A percentile compares a stretch with the other conserved stretches of the same genome.
These are phyloP conservation scores for Cryptus viduatorius DNA, from an alignment of 2,888 invertebrate species.

Conservation along the genomic window DNA sequence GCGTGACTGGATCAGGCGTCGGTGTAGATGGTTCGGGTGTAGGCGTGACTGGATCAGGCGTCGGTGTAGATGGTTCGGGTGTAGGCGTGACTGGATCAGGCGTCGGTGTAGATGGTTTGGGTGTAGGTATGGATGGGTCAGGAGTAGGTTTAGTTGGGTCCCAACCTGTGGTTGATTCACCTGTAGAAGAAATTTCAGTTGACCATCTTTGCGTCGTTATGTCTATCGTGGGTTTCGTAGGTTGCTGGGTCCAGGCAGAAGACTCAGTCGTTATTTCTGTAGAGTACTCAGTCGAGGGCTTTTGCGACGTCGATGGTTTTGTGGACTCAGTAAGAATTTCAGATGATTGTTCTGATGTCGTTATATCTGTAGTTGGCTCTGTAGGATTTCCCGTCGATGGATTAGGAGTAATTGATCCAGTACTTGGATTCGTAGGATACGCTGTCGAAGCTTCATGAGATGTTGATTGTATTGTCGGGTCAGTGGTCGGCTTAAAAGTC, in stretches of 20 bases:
- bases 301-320: not conserved
- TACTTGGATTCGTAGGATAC: not conserved
- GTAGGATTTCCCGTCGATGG: not conserved
- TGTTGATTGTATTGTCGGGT: not conserved
- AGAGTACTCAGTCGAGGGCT: slow-evolving; percentile 10
- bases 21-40: not conserved
- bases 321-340: not conserved
- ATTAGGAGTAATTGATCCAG: not conserved
- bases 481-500: not conserved
- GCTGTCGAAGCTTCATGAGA: slow-evolving; percentile 3
- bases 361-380: not conserved
- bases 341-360: not conserved
- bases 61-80: not conserved
- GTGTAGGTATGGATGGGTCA: not conserved
- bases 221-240: not conserved
- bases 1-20: not conserved
- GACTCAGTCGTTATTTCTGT: not conserved
- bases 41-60: too few species aligned
- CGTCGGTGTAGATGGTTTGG: too few species aligned
- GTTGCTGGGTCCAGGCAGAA: not conserved
- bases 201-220: not conserved
- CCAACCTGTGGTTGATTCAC: not conserved
- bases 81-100: not conserved
- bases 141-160: not conserved
- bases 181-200: slow-evolving; percentile 31